phyloP scores from a whole-genome alignment of 2,113 vertebrate genomes.

The Pseudopodoces humilis region DNA sequence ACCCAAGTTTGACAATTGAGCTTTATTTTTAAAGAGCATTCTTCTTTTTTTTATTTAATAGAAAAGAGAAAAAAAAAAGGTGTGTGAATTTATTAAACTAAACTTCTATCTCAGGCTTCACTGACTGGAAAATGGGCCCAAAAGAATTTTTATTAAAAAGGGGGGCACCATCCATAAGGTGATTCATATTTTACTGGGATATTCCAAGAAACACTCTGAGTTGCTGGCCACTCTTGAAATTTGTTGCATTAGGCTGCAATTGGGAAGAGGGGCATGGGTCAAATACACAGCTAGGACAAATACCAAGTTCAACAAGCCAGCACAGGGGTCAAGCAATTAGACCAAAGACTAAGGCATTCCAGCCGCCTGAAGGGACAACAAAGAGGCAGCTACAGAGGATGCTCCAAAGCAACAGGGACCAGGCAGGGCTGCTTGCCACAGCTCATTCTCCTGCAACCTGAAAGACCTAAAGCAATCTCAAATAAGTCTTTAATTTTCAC shows the following conservation, averaged over 20 bases:
- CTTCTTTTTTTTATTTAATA: no score
- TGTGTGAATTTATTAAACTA: not conserved
- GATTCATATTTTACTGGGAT: not conserved
- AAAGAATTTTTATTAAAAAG: not conserved
- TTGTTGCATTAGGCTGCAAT: not conserved
- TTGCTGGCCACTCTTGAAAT: not conserved
- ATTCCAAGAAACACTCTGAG: not conserved
- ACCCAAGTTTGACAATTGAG: not conserved
- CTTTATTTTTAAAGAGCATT: not conserved
- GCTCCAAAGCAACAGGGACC: fast-evolving
- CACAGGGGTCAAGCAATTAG: not conserved
- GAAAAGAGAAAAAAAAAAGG: no score
- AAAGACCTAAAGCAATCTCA: not conserved
- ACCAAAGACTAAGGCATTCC: not conserved
- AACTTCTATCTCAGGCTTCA: not conserved
- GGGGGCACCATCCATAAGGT: not conserved
- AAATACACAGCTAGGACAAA: not conserved
- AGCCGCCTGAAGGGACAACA: not conserved
- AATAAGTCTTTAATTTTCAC: not conserved
- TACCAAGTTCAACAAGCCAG: not conserved
- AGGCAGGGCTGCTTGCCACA: not conserved
- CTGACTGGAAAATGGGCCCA: not conserved
- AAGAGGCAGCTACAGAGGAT: not conserved
- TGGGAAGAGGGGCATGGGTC: not conserved
- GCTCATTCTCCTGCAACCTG: not conserved